phyloP scores from a whole-genome alignment of 2,888 invertebrate genomes.

The Boloria selene region DNA sequence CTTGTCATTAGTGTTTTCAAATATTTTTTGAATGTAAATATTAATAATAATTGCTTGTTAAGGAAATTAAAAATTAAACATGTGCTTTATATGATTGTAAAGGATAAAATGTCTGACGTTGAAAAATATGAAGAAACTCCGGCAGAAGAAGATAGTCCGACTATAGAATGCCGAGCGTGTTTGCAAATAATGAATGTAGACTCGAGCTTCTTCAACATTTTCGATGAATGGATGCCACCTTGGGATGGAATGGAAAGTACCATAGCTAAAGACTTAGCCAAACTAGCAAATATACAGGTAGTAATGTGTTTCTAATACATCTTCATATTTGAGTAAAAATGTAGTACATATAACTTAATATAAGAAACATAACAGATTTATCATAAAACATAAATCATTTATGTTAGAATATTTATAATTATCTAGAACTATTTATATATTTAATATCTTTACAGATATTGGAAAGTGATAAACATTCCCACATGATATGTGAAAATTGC shows the following conservation, averaged over 20 bases:
- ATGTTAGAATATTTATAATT: no score
- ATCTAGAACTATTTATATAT: conserved; percentile 3
- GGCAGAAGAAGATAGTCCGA: conserved; percentile 16
- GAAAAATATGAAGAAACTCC: conserved; percentile 1
- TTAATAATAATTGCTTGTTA: no score
- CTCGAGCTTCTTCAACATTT: conserved; percentile 51
- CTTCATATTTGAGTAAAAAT: no score
- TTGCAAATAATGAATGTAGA: conserved; percentile 49
- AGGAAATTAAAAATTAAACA: conserved; percentile 9
- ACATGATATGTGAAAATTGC: conserved; percentile 61
- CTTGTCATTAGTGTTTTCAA: no score
- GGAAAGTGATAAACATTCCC: conserved; percentile 57
- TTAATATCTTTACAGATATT: conserved; percentile 53
- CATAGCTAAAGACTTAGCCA: conserved; percentile 63
- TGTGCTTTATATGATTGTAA: conserved; percentile 18
- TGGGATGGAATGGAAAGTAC: conserved; percentile 60
- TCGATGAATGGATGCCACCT: conserved; percentile 57
- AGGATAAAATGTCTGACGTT: conserved; percentile 31
- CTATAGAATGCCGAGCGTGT: conserved; percentile 63
- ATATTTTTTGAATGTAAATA: no score
- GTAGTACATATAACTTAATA: no score
- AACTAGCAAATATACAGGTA: conserved; percentile 63
- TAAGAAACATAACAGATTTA: background rate
- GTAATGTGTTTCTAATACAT: conserved; percentile 14
- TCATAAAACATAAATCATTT: no score